A percentile compares a stretch with the other conserved stretches of the same genome.
These are phyloP conservation scores for Plumapathes pennacea DNA, from an alignment of 92 coral and sea anemone species.

Conservation along the genomic window DNA sequence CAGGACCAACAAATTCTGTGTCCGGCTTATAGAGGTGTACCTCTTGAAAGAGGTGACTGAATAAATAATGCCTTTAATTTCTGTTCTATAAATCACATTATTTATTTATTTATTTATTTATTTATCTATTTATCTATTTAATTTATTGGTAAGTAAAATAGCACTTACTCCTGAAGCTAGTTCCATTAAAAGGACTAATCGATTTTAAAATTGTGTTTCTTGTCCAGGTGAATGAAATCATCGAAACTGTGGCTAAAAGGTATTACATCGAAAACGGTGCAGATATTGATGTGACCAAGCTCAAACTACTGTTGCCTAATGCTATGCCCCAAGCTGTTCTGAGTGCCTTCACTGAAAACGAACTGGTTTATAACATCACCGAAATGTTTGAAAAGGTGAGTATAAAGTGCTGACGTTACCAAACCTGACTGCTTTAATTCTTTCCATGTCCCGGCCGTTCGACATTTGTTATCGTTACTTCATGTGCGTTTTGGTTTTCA, in stretches of 20 bases:
- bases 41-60: neutral
- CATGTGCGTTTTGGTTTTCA: no score
- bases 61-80: neutral
- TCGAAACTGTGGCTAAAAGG: constrained; percentile 62
- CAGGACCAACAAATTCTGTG: no score
- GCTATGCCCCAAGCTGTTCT: constrained; percentile 21
- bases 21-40: no score
- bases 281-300: constrained; percentile 41
- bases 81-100: no score
- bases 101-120: no score
- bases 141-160: no score
- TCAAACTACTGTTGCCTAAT: constrained; percentile 35
- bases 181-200: no score
- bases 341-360: constrained; percentile 18
- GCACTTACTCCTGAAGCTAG: no score
- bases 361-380: constrained; percentile 24
- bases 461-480: no score
- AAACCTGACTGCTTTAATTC: no score
- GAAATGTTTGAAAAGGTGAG: constrained; percentile 45
- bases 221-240: constrained; percentile 60
- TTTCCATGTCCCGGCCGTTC: no score
- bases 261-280: constrained; percentile 81
- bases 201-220: neutral
- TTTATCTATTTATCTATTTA: no score
- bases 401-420: neutral